phyloP scores from a whole-genome alignment of 2,113 vertebrate genomes.

The Ptilonorhynchus violaceus region DNA sequence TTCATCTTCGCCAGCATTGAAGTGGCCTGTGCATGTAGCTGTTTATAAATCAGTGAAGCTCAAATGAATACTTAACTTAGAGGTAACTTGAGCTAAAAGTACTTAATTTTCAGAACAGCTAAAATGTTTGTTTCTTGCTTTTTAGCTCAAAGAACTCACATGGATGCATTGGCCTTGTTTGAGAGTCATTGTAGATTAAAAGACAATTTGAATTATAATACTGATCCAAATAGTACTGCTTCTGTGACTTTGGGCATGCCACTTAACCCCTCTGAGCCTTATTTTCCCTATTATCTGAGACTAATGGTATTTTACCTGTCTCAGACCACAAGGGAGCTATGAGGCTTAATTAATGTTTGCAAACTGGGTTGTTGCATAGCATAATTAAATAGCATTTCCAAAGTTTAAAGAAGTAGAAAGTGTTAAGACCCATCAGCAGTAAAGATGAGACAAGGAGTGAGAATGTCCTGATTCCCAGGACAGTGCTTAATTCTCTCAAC shows the following conservation, averaged over 20 bases:
- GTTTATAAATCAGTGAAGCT: background rate
- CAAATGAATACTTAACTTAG: background rate
- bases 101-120: background rate
- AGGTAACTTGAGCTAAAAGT: background rate
- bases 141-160: background rate
- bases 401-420: constrained; percentile 60
- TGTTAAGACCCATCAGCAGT: constrained; percentile 46
- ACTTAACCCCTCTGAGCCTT: constrained; percentile 57
- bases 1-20: background rate
- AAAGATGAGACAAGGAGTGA: constrained; percentile 15
- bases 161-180: background rate
- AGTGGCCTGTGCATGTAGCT: background rate
- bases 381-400: constrained; percentile 63
- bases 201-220: constrained; percentile 35
- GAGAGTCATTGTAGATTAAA: background rate
- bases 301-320: constrained; percentile 61
- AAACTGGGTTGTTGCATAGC: constrained; percentile 58
- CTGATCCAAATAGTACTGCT: constrained; percentile 11
- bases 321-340: constrained; percentile 59
- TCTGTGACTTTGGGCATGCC: constrained; percentile 50
- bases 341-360: constrained; percentile 66
- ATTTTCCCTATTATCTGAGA: constrained; percentile 61
- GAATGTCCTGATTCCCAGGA: constrained; percentile 56
- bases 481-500: constrained; percentile 44
- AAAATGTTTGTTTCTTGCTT: background rate